Evolutionary conservation across 2,797 vertebrate species (phyloP).

Genomic region (Acanthurus leucopareius): DNA sequence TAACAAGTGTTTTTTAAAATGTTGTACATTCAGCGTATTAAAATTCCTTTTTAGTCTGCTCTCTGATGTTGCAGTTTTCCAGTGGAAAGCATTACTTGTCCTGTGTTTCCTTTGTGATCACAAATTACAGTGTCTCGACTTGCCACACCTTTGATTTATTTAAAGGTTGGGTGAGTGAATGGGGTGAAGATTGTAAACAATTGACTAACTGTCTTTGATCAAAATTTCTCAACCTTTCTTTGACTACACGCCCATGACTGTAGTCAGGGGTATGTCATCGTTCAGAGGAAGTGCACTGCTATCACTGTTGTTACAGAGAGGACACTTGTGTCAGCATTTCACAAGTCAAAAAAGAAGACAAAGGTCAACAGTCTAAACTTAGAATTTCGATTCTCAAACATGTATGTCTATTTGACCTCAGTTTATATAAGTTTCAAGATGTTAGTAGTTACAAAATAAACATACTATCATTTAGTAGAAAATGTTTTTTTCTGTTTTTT

Average conservation of each 20-base stretch:
- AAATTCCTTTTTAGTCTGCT: not conserved
- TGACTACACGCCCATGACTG: not conserved
- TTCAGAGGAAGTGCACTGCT: not conserved
- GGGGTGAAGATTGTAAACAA: too few species aligned
- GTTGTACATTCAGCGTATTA: too few species aligned
- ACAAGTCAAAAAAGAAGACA: not conserved
- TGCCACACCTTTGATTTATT: constrained; percentile 35
- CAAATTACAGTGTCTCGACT: not conserved
- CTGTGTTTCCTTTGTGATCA: not conserved
- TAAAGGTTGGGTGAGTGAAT: too few species aligned
- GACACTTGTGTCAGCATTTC: not conserved
- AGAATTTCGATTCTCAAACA: not conserved
- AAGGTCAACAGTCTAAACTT: not conserved
- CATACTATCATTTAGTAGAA: too few species aligned
- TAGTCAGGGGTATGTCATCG: not conserved
- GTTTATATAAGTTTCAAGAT: not conserved
- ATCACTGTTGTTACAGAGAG: not conserved
- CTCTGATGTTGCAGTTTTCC: not conserved
- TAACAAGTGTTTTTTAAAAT: too few species aligned
- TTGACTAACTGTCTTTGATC: too few species aligned
- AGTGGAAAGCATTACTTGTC: not conserved
- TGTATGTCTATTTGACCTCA: not conserved
- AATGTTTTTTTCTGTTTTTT: not conserved
- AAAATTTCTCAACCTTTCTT: too few species aligned
- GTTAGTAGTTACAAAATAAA: not conserved